Conservation (phyloP, 2,113 vertebrate species). For the Sisor rabdophorus region DNA sequence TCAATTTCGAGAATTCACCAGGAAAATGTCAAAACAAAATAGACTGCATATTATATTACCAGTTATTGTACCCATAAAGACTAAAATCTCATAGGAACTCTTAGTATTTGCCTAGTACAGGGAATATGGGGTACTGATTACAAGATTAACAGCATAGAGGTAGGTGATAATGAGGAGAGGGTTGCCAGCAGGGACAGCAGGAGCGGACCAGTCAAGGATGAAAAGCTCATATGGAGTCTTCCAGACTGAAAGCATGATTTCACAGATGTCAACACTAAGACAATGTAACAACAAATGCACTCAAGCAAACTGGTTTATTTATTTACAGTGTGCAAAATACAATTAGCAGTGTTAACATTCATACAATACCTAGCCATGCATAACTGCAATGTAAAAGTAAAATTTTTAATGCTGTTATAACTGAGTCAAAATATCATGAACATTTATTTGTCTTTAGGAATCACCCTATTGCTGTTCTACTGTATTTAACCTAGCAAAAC, state of each 20-base stretch:
- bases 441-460: not conserved
- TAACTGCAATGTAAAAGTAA: not conserved
- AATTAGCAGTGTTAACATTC: slow-evolving; percentile 6
- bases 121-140: slow-evolving; percentile 14
- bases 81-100: too few relatives aligned
- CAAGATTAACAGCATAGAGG: slow-evolving; percentile 1
- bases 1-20: too few relatives aligned
- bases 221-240: slow-evolving; percentile 4
- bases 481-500: not conserved
- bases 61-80: too few relatives aligned
- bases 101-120: slow-evolving; percentile 8
- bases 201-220: not conserved
- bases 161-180: slow-evolving; percentile 18
- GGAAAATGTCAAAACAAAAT: too few relatives aligned
- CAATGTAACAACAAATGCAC: not conserved
- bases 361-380: not conserved
- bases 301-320: not conserved
- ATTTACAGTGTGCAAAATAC: slow-evolving; percentile 3
- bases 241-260: slow-evolving; percentile 7
- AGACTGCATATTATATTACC: too few relatives aligned
- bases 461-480: not conserved
- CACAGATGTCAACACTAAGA: slow-evolving; percentile 4
- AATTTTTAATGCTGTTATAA: not conserved
- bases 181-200: slow-evolving; percentile 20
- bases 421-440: too few relatives aligned